These are phyloP conservation scores for Aporophyla nigra DNA, from an alignment of 2,888 invertebrate species.

Conservation along the genomic window DNA sequence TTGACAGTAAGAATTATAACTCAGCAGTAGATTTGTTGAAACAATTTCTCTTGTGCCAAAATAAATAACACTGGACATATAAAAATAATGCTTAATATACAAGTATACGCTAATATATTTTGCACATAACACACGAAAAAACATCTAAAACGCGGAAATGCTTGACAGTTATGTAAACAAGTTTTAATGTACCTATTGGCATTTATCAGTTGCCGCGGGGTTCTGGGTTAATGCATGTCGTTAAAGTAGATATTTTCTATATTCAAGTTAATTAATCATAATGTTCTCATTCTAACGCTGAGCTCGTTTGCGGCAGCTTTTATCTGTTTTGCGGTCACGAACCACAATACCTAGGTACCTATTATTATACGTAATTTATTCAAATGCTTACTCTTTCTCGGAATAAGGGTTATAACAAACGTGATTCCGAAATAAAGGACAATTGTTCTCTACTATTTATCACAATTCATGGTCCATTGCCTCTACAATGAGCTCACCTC, in stretches of 20 bases:
- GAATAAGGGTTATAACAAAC: conserved; percentile 73
- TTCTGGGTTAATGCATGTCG: conserved; percentile 55
- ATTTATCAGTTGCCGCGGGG: conserved; percentile 50
- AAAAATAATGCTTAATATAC: conserved; percentile 7
- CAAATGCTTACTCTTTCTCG: conserved; percentile 70
- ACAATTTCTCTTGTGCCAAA: conserved; percentile 25
- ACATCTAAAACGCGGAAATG: conserved; percentile 31
- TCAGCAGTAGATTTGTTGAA: conserved; percentile 24
- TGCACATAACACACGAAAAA: neutral
- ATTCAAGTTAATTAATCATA: conserved; percentile 61
- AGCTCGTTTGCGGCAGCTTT: conserved; percentile 61
- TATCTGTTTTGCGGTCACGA: conserved; percentile 69
- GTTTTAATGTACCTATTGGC: conserved; percentile 29
- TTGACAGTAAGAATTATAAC: conserved; percentile 27
- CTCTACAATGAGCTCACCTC: conserved; percentile 52
- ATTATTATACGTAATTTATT: conserved; percentile 60
- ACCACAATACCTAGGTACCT: conserved; percentile 62
- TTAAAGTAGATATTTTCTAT: conserved; percentile 53
- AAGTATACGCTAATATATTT: neutral
- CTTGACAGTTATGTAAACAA: conserved; percentile 42
- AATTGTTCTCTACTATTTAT: conserved; percentile 79
- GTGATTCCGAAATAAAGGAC: conserved; percentile 79
- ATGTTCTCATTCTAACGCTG: conserved; percentile 51
- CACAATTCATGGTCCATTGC: conserved; percentile 72
- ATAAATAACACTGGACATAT: conserved; percentile 4